phyloP scores from a whole-genome alignment of 2,113 vertebrate genomes.

The Ciconia stormi region DNA sequence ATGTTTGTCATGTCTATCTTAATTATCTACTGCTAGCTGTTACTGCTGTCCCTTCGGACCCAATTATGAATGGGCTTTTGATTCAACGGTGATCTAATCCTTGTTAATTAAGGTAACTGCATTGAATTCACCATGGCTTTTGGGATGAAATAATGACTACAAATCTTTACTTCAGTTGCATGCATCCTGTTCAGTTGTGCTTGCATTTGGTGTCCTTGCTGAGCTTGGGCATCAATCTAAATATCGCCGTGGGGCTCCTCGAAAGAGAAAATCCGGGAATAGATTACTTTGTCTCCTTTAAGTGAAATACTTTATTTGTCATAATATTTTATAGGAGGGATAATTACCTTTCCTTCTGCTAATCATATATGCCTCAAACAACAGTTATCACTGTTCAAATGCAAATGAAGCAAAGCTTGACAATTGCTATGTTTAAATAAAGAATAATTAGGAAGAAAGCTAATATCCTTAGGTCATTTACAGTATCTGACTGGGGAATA shows the following conservation, averaged over 20 bases:
- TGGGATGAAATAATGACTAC: constrained; percentile 58
- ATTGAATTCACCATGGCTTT: constrained; percentile 58
- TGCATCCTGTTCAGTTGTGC: constrained; percentile 6
- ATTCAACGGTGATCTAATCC: constrained; percentile 65
- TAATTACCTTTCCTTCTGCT: constrained; percentile 19
- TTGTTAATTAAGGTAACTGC: constrained; percentile 70
- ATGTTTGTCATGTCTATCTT: constrained; percentile 59
- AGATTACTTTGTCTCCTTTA: constrained; percentile 33
- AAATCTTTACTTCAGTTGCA: constrained; percentile 38
- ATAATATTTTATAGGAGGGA: constrained; percentile 45
- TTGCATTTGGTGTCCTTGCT: background rate
- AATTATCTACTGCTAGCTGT: constrained; percentile 58
- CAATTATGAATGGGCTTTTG: constrained; percentile 70
- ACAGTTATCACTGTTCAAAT: constrained; percentile 22
- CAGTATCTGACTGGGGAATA: constrained; percentile 10
- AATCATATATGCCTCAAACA: constrained; percentile 31
- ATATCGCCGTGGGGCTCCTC: background rate
- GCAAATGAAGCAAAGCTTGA: constrained; percentile 33
- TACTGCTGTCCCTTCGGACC: constrained; percentile 47
- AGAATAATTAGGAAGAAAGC: constrained; percentile 19
- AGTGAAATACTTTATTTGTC: constrained; percentile 49
- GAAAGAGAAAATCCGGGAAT: constrained; percentile 31
- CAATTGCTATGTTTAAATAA: constrained; percentile 35
- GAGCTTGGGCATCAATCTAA: constrained; percentile 35
- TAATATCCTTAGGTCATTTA: constrained; percentile 22